Evolutionary conservation across 53 echinoderm and acorn worm genomes (phyloP), one percentile per base, ranked within the genome.

Genomic region (Echinometra lucunter): DNA sequence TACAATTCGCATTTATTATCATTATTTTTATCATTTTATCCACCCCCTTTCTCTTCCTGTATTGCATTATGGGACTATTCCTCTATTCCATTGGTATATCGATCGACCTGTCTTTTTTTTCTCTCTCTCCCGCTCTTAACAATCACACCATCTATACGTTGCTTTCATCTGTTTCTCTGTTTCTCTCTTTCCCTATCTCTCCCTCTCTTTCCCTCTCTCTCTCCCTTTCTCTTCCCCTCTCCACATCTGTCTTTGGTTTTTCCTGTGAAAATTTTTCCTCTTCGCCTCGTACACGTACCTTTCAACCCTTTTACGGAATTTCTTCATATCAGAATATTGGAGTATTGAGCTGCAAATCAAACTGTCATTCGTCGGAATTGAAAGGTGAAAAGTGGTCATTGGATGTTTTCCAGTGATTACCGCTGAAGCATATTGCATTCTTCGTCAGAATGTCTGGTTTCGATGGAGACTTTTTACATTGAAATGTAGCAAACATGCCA

Each of bases 371-470:
- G 85, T 47, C 49, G 85, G 49, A 85, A 85, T 47, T 85, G 49
- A 49, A 85, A 85, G 45, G n/a, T 45, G n/a, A 49, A 85, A 85
- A 85, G 45, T 85, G 85, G 85, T 47, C 85, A 85, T 85, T 85
- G 47, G 85, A 85, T 53, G 53, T 85, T 85, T 85, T 85, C 85
- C 85, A 85, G 85, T 49, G 27, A 85, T 23, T 25, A 13, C 85
- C 49, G n/a, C 25, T 47, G 1, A 82, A 47, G 27, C 83, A 83
- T 83, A 47, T 83, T 47, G 45, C 85, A 49, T 47, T 42, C 81
- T 44, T 35, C 18, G 23, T 38, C n/a, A 82, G 10, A 82, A 47
- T 10, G 49, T 47, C 53, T 30, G n/a, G 85, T 85, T 85, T 85
- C 85, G 85, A 47, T 85, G 85, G 11, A 85, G 28, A 12, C 85